Base-by-base conservation (phyloP, 1,140 invertebrate species). In the Phthorimaea operculella region DNA sequence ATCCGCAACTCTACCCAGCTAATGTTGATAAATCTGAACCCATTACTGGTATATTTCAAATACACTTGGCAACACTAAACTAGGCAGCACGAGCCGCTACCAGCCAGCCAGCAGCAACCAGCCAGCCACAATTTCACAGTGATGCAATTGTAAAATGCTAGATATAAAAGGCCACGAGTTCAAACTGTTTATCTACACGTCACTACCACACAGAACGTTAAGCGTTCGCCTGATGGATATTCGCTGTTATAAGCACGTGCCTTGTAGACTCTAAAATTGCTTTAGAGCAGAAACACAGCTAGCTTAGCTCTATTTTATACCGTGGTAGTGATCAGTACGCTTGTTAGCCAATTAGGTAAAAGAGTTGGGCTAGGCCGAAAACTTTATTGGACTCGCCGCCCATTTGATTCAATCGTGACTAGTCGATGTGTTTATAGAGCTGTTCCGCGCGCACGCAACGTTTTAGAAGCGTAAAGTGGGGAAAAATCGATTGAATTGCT, bases 71-170 rank as follows among this genome's bases (percentile, higher is more conserved):
- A 28, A 28, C 21, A 28, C 21, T 28, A 28, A 28, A 42, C 39
- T 42, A 42, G 39, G 11, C 71, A 63, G 60, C 68, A 63, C 68
- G 70, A 58, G 55, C 58, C 55, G 59, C 58, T 64, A 64, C 62
- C 57, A 64, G 8, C 11, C 39, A 11, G 39, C 44, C 62, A 62
- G 66, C 66, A 63, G 21, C 21, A 28, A 28, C 62, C 55, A 14
- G 36, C 62, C 55, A 53, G 56, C 59, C 59, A 64, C 69, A 59
- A 71, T 63, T 69, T 73, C 67, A 68, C 70, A 70, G 70, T 74
- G 72, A 72, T 70, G 74, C 70, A 77, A 79, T 75, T 69, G 71
- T 69, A 74, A 77, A 77, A 77, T 74, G 73, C 68, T 79, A 81
- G 70, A 69, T 74, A 63, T 66, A 60, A 76, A 76, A 79, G 76